Evolutionary conservation across 2,888 invertebrate species (phyloP).

Genomic region (Pseudococcus jackbeardsleyi): DNA sequence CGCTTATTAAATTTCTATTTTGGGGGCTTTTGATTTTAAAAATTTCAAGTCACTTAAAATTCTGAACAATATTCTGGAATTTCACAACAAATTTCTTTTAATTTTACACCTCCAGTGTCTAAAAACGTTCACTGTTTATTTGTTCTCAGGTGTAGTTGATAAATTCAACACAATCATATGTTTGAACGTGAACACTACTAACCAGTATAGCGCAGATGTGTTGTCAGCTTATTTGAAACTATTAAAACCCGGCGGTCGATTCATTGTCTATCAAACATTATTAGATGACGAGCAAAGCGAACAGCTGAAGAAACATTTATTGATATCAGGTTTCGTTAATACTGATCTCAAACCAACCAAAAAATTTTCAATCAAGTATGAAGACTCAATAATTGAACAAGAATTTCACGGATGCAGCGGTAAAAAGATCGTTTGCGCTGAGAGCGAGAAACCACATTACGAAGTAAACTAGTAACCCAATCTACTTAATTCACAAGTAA

Average conservation of each 20-base stretch:
- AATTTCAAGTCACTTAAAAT: too few relatives aligned
- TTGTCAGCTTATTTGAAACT: neutral
- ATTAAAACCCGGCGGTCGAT: conserved; percentile 18
- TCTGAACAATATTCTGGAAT: too few relatives aligned
- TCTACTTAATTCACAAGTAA: conserved; percentile 70
- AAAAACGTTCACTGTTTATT: too few relatives aligned
- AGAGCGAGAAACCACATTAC: conserved; percentile 79
- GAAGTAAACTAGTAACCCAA: conserved; percentile 71
- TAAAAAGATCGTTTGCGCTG: conserved; percentile 69
- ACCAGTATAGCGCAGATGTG: neutral
- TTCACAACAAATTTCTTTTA: too few relatives aligned
- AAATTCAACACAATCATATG: conserved; percentile 7
- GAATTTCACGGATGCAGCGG: neutral
- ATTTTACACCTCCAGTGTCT: too few relatives aligned
- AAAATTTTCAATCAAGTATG: neutral
- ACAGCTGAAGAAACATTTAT: conserved; percentile 46
- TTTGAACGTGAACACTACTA: neutral
- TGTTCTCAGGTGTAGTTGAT: neutral
- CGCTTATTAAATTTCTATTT: too few relatives aligned
- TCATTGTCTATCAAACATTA: neutral
- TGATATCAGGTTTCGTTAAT: conserved; percentile 57
- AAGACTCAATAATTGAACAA: neutral
- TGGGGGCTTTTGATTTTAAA: too few relatives aligned
- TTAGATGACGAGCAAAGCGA: neutral
- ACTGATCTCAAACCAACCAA: neutral